These are phyloP conservation scores for Apodemia zela DNA, from an alignment of 2,888 invertebrate genomes.

Conservation along the genomic window DNA sequence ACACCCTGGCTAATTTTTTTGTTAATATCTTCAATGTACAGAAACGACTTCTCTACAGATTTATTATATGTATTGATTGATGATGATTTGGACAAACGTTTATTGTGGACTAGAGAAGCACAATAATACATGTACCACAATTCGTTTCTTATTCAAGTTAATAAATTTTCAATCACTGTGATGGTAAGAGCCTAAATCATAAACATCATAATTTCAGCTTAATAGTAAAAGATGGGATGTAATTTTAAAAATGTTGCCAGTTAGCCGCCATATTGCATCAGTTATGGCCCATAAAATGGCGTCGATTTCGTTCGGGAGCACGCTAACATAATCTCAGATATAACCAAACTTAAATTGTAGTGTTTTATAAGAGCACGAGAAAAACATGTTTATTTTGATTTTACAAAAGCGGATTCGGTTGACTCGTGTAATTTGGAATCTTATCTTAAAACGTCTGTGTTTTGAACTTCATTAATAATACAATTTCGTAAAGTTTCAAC, in stretches of 20 bases:
- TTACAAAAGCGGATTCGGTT: neutral
- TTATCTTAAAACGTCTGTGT: too few species aligned
- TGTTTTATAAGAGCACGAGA: constrained; percentile 22
- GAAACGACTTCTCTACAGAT: too few species aligned
- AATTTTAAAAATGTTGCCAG: constrained; percentile 43
- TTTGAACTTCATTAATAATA: too few species aligned
- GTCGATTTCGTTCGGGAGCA: constrained; percentile 35
- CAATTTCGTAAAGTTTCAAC: too few species aligned
- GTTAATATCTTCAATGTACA: too few species aligned
- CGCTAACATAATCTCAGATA: constrained; percentile 32
- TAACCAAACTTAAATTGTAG: constrained; percentile 30
- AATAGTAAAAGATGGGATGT: constrained; percentile 16
- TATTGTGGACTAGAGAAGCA: too few species aligned
- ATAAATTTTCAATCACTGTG: too few species aligned
- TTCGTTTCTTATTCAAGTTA: too few species aligned
- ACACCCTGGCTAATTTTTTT: too few species aligned
- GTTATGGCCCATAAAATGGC: constrained; percentile 56
- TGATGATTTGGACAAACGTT: too few species aligned
- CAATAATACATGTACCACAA: too few species aligned
- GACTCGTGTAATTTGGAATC: neutral
- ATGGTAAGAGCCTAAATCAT: constrained; percentile 12
- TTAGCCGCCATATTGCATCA: constrained; percentile 51
- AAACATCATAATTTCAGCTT: constrained; percentile 1
- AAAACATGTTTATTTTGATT: constrained; percentile 5
- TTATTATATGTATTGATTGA: too few species aligned